Conservation (phyloP, 2,113 vertebrate species). For the Bubo scandiacus region DNA sequence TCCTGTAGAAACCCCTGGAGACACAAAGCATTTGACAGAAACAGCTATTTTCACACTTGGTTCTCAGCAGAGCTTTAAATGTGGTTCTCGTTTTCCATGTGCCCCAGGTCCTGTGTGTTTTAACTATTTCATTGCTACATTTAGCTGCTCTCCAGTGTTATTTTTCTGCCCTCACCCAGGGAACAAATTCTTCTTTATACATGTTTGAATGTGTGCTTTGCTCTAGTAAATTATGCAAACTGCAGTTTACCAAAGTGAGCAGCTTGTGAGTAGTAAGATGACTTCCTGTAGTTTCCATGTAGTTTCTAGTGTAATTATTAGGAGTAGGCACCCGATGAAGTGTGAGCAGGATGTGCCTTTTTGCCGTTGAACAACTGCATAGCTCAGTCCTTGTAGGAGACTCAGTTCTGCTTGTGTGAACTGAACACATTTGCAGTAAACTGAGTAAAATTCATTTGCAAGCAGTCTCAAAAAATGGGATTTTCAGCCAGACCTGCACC, state of each 20-base stretch:
- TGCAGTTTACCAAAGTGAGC: neutral
- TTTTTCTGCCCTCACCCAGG: neutral
- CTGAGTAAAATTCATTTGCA: neutral
- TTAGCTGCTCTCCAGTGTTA: neutral
- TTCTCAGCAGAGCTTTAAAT: neutral
- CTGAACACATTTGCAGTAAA: neutral
- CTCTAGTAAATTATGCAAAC: conserved; percentile 20
- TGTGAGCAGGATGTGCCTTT: conserved; percentile 18
- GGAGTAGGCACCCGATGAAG: neutral
- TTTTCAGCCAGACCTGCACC: neutral
- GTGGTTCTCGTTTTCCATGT: neutral
- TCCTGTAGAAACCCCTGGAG: neutral
- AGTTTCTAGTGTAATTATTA: conserved; percentile 7
- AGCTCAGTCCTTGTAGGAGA: neutral
- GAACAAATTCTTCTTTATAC: neutral
- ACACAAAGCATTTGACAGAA: neutral
- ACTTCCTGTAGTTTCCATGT: conserved; percentile 9
- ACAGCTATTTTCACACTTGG: neutral
- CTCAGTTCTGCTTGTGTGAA: neutral
- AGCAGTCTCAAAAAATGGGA: neutral
- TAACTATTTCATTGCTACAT: neutral
- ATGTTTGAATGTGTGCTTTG: neutral
- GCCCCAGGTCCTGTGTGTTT: neutral
- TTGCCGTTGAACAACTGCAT: neutral
- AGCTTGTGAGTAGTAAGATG: neutral